phyloP scores from a whole-genome alignment of 2,888 invertebrate genomes.

The Drosophila niveifrons region DNA sequence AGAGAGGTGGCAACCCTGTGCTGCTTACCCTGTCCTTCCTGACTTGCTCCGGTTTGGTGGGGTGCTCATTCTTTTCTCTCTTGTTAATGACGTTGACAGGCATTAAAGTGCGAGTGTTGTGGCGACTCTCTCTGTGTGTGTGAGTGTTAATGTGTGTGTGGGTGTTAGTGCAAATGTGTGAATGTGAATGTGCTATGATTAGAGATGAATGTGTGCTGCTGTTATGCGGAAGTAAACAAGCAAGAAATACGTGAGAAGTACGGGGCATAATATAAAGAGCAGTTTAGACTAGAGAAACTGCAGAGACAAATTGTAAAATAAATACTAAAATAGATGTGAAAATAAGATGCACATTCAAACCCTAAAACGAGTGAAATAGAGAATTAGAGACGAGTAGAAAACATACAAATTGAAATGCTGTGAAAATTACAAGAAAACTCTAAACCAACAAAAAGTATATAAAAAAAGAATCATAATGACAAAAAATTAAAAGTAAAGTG shows the following conservation, averaged over 20 bases:
- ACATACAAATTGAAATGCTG: neutral
- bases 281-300: neutral
- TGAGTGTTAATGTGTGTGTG: neutral
- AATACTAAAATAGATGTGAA: too few relatives aligned
- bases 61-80: slow-evolving; percentile 49
- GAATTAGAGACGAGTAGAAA: too few relatives aligned
- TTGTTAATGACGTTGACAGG: slow-evolving; percentile 80
- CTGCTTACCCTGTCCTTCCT: neutral
- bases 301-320: too few relatives aligned
- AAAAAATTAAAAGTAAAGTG: too few relatives aligned
- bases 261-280: neutral
- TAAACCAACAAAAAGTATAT: too few relatives aligned
- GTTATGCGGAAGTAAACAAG: neutral
- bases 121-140: neutral
- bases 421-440: neutral
- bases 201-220: slow-evolving; percentile 14
- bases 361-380: neutral
- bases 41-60: slow-evolving; percentile 8
- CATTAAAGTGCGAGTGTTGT: slow-evolving; percentile 17
- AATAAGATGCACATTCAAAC: too few relatives aligned
- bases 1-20: neutral
- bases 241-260: neutral
- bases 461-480: too few relatives aligned
- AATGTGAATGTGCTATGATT: slow-evolving; percentile 10
- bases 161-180: slow-evolving; percentile 5